Base-by-base conservation (phyloP, 2,797 vertebrate species). In the Oreortyx pictus region DNA sequence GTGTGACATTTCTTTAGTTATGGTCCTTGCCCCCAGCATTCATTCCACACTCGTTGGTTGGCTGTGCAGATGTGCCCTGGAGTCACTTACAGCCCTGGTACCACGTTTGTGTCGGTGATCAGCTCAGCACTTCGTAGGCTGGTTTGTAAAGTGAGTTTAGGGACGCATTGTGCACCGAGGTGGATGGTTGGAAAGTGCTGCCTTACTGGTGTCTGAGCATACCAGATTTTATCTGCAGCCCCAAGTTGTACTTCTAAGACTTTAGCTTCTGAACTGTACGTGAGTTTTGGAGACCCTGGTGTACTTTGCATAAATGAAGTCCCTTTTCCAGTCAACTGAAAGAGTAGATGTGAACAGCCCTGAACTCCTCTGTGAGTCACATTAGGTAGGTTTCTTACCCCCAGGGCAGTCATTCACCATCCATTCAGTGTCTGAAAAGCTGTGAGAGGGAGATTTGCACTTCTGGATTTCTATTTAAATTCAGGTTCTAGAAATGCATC, bases 91-190 rank as follows among this genome's bases (percentile, higher is more conserved):
- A 54, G 46, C 61, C 33, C 59, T 17, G 52, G 9, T 9, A 9
- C 9, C 25, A 24, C 66, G 59, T 23, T 43, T 71, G 14, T 0
- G 1, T 3, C 46, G 79, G 62, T 91, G 92, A 57, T 66, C 37
- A 9, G 74, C 18, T 10, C 54, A 33, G 60, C 8, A 1, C 4
- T 44, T 66, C 20, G 29, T 5, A 24, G 74, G 3, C 9, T 60
- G 70, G 43, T 11, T 81, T 35, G 14, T 37, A 11, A 37, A 57
- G 77, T 7, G 56, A 24, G 11, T 82, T 73, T 57, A 3, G 61
- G 61, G 83, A 49, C 0, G 0, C 35, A 59, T 14, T 13, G 35
- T 7, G 25, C 1, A 0, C 56, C 10, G 35, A 65, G 44, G 4
- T 52, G 37, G 37, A 37, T 37, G 67, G 89, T 60, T 47, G 72